Conservation (phyloP, 2,888 invertebrate genomes). For the Notodonta dromedarius region DNA sequence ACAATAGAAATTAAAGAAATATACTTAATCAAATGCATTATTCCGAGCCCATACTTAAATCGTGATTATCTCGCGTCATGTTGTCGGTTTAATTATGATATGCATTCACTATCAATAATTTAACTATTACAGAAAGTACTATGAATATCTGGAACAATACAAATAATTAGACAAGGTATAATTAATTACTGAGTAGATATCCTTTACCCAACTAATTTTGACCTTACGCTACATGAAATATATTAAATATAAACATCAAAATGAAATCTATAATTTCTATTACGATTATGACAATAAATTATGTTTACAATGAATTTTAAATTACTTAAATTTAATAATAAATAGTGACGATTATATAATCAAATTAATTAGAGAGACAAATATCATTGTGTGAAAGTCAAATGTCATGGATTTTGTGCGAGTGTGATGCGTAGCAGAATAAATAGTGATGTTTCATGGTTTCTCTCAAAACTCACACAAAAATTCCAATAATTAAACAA, state of each 20-base stretch:
- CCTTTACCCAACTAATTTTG: conserved; percentile 71
- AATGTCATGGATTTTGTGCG: conserved; percentile 50
- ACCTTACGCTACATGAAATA: conserved; percentile 79
- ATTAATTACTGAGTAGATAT: conserved; percentile 65
- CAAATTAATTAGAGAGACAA: conserved; percentile 79
- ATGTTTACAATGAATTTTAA: conserved; percentile 77
- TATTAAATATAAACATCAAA: conserved; percentile 77
- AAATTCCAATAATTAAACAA: conserved; percentile 22
- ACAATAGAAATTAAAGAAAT: conserved; percentile 64
- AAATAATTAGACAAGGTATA: conserved; percentile 67
- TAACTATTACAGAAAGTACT: conserved; percentile 74
- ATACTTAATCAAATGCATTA: conserved; percentile 75
- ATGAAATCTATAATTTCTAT: conserved; percentile 81
- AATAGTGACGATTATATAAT: conserved; percentile 80
- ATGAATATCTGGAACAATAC: conserved; percentile 69
- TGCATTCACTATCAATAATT: conserved; percentile 80
- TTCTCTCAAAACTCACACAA: conserved; percentile 30
- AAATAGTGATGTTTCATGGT: conserved; percentile 23
- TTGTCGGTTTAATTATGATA: conserved; percentile 70
- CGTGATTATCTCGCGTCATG: conserved; percentile 63
- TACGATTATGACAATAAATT: conserved; percentile 81
- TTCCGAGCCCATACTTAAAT: conserved; percentile 61
- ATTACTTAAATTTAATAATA: conserved; percentile 82
- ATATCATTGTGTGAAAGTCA: conserved; percentile 76
- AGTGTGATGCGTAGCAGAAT: conserved; percentile 30